Evolutionary conservation across 2,888 invertebrate genomes (phyloP), one percentile per base, ranked within the genome.

Genomic region (Rhingia rostrata): DNA sequence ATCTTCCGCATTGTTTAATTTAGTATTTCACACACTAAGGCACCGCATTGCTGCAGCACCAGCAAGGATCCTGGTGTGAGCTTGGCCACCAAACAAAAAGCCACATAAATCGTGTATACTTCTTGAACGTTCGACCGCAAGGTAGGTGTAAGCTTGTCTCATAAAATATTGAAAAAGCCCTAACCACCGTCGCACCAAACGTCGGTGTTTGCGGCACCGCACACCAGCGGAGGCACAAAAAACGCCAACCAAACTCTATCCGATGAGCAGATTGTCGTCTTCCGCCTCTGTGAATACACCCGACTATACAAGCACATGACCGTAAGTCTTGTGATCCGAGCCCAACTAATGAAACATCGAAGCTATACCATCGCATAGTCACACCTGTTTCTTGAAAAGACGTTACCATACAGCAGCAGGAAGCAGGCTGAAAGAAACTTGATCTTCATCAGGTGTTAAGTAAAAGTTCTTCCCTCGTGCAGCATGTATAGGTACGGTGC

Each of bases 1-100:
- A 84, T 84, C 79, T 84, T 83, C 83, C 79, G 64, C 83, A 84
- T 84, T 84, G 83, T 84, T 84, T 84, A 84, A 79, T 83, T 83
- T 78, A 83, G 78, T 79, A 74, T 58, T 74, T 79, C 83, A 66
- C 67, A 78, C 61, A 51, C 45, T 35, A 35, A 3, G 30, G 10
- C 49, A 49, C 49, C 9, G 6, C 6, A 9, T 1, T 30, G 5
- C 9, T 14, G 9, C 14, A 12, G 14, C 35, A 53, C 51, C 2
- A 30, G 10, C 33, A 37, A 54, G 54, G 49, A 41, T 39, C 22
- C 22, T 30, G 63, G 64, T 66, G 45, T 66, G 51, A 75, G 47
- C 74, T 61, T 69, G 74, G 69, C 81, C 81, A 81, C 81, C 81
- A 73, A 83, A 73, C 78, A 83, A 73, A 83, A 83, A 83, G 78